These are phyloP conservation scores for Ianthella basta DNA, from an alignment of 37 sponge, comb jelly and placozoan genomes.

Conservation along the genomic window DNA sequence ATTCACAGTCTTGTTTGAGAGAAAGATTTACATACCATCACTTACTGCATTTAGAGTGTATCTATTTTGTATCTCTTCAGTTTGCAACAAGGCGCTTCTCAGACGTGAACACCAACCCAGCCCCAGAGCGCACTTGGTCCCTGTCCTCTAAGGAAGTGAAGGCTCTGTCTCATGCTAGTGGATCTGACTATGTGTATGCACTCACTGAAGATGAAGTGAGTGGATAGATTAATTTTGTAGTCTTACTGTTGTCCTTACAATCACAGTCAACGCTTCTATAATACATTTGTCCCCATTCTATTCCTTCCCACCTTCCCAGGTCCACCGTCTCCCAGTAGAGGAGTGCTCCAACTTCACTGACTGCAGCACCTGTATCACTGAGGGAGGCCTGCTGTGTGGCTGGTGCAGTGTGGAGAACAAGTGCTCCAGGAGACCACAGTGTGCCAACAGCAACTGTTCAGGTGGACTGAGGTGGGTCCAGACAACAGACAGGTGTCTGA, in stretches of 20 bases:
- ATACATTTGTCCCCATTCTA: not conserved
- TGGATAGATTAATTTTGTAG: not conserved
- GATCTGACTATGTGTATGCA: conserved; percentile 52
- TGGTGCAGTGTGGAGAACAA: conserved; percentile 90
- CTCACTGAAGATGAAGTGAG: conserved; percentile 36
- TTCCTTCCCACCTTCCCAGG: conserved; percentile 22
- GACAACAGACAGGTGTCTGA: not conserved
- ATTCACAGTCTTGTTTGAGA: too few species aligned
- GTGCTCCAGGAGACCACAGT: conserved; percentile 75
- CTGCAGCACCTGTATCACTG: conserved; percentile 49
- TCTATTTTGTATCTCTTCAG: conserved; percentile 9
- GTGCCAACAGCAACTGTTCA: conserved; percentile 49
- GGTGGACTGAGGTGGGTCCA: conserved; percentile 8
- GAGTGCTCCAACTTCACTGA: conserved; percentile 44
- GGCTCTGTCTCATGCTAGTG: conserved; percentile 37
- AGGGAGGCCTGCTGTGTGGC: conserved; percentile 65
- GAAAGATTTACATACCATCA: too few species aligned
- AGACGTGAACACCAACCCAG: not conserved
- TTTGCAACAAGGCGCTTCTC: not conserved
- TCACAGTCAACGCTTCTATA: not conserved
- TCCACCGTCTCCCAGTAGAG: conserved; percentile 47
- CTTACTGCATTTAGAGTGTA: too few species aligned
- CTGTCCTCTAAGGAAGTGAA: conserved; percentile 39
- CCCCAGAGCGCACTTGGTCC: conserved; percentile 4
- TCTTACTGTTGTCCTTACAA: not conserved